These are phyloP conservation scores for Nematolebias whitei DNA, from an alignment of 2,113 vertebrate genomes.

Conservation along the genomic window DNA sequence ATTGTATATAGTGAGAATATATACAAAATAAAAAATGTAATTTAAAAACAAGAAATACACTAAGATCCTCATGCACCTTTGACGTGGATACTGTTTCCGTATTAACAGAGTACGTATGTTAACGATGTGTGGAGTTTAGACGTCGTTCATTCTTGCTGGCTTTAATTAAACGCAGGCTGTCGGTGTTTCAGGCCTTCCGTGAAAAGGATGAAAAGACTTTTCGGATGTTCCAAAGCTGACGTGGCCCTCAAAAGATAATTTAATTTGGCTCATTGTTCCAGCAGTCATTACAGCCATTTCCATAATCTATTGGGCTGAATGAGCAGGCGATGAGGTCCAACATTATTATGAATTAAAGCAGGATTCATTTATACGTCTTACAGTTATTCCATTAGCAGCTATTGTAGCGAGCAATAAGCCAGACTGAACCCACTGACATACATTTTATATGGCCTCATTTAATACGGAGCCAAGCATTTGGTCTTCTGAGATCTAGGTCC, in stretches of 20 bases:
- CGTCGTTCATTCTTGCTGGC: slow-evolving; percentile 26
- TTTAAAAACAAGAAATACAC: neutral
- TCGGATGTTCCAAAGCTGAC: slow-evolving; percentile 44
- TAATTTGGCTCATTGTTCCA: slow-evolving; percentile 74
- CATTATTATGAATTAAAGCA: slow-evolving; percentile 73
- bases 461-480: slow-evolving; percentile 27
- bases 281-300: slow-evolving; percentile 67
- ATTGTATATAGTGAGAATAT: neutral
- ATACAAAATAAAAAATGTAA: neutral
- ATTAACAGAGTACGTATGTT: slow-evolving; percentile 20
- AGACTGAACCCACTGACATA: slow-evolving; percentile 58
- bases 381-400: slow-evolving; percentile 66
- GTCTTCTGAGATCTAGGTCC: slow-evolving; percentile 30
- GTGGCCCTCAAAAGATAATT: slow-evolving; percentile 63
- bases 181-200: slow-evolving; percentile 43
- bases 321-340: slow-evolving; percentile 67
- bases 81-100: slow-evolving; percentile 19
- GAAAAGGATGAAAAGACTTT: slow-evolving; percentile 31
- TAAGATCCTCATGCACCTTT: slow-evolving; percentile 14
- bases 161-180: slow-evolving; percentile 41
- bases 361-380: slow-evolving; percentile 66
- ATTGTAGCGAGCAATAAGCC: slow-evolving; percentile 51
- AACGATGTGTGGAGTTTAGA: slow-evolving; percentile 10
- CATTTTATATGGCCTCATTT: slow-evolving; percentile 59
- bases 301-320: slow-evolving; percentile 73